Evolutionary conservation across 2,888 invertebrate species (phyloP).

Genomic region (Acanthopleura granulata): DNA sequence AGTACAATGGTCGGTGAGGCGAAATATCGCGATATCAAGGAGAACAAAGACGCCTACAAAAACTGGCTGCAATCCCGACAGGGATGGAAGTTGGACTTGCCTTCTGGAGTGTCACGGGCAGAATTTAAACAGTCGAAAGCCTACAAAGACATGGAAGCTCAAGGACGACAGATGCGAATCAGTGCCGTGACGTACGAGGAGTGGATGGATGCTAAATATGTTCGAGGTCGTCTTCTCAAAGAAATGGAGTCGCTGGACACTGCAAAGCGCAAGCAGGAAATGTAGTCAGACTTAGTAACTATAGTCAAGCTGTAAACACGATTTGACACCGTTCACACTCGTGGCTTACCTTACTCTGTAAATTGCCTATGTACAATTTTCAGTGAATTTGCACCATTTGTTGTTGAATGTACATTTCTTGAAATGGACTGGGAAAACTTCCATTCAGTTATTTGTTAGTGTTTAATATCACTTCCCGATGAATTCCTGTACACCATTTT

Average conservation of each 20-base stretch:
- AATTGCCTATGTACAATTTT: too few relatives aligned
- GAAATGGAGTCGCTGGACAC: background rate
- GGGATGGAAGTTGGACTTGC: background rate
- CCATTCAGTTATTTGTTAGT: too few relatives aligned
- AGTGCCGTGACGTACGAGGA: background rate
- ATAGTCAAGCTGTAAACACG: too few relatives aligned
- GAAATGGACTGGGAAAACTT: too few relatives aligned
- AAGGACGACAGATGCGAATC: background rate
- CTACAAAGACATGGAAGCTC: background rate
- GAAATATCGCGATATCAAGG: background rate
- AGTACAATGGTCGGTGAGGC: background rate
- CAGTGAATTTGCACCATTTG: too few relatives aligned
- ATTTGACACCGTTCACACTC: too few relatives aligned
- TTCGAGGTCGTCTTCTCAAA: background rate
- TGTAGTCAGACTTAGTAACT: too few relatives aligned
- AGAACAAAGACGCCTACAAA: background rate
- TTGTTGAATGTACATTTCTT: too few relatives aligned
- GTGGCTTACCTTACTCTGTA: too few relatives aligned
- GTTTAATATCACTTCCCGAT: too few relatives aligned
- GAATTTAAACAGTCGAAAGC: background rate
- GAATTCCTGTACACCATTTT: too few relatives aligned
- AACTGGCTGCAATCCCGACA: background rate
- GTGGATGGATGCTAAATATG: background rate
- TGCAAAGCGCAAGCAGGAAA: too few relatives aligned
- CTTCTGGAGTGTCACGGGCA: background rate